These are phyloP conservation scores for Syrrhaptes paradoxus DNA, from an alignment of 2,113 vertebrate genomes.

Conservation along the genomic window DNA sequence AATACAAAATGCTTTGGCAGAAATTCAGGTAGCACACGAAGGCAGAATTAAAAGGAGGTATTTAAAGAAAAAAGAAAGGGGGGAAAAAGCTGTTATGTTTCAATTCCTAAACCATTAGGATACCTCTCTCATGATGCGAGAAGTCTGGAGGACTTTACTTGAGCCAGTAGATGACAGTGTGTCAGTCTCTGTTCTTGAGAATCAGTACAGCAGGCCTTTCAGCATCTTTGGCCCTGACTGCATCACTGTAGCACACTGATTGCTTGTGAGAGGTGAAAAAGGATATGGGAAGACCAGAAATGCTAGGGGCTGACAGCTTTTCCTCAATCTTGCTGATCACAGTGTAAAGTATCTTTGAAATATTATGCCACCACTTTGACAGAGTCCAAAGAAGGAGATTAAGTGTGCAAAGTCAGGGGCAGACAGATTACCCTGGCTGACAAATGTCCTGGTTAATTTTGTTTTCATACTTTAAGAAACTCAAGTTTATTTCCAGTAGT, in stretches of 20 bases:
- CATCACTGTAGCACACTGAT: background rate
- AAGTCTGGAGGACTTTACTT: background rate
- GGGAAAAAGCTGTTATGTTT: background rate
- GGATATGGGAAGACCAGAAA: constrained; percentile 36
- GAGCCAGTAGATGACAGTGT: background rate
- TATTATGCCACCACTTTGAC: background rate
- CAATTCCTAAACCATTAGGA: background rate
- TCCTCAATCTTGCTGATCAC: constrained; percentile 23
- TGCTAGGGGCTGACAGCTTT: background rate
- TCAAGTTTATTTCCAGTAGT: background rate
- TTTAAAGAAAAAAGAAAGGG: background rate
- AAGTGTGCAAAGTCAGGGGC: background rate
- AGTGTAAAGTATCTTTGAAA: background rate
- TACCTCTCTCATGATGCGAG: accelerated
- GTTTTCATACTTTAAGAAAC: background rate
- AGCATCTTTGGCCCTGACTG: background rate
- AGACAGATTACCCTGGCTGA: background rate
- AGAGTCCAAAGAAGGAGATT: background rate
- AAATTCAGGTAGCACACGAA: background rate
- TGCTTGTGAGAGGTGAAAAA: constrained; percentile 49
- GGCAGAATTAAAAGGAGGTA: background rate
- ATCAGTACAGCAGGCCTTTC: background rate
- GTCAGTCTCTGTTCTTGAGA: background rate
- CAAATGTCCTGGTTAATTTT: background rate
- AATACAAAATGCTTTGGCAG: background rate